Base-by-base conservation (phyloP, 2,888 invertebrate genomes). In the Meandrusa payeni region DNA sequence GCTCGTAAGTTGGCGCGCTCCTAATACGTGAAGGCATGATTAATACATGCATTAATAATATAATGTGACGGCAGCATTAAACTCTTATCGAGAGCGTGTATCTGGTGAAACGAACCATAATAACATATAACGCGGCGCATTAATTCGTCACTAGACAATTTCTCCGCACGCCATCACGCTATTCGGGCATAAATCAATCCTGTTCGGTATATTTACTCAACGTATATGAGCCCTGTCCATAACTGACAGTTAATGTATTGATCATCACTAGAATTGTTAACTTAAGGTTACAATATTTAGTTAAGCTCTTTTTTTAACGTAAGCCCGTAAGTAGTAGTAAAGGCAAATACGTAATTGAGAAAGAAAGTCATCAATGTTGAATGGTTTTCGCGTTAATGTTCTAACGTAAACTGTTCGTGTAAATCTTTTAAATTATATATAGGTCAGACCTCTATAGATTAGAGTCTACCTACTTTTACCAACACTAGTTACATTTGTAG, bases 131-230 rank as follows among this genome's bases (percentile, higher is more conserved):
- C 22, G 27, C 10, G 31, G 20, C 9, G 36, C 26, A 38, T 43
- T 43, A 31, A 43, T 38, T 43, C 43, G 15, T 38, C 15, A 32
- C 37, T 38, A 32, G 38, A 38, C 32, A 38, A 32, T 43, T 37
- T 37, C 28, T 13, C 37, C 11, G 38, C 43, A 32, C 37, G 42
- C 24, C 27, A 32, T 10, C 43, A 43, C 43, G 43, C 37, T 20
- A 43, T 43, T 38, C 26, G 26, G 11, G 5, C 26, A 43, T 43
- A 38, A 43, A 38, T 43, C 38, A 43, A 38, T 38, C 38, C 20
- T 13, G 20, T 9, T 6, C 19, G 19, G 7, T 36, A 12, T 43
- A 37, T 36, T 26, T 42, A 37, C 29, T 36, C n/a, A 33, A 24
- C 5, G 20, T 41, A 5, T 36, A 27, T 39, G 5, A 26, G n/a